Evolutionary conservation across 1,140 invertebrate species (phyloP).

Genomic region (Pygmarrhopalites habei): DNA sequence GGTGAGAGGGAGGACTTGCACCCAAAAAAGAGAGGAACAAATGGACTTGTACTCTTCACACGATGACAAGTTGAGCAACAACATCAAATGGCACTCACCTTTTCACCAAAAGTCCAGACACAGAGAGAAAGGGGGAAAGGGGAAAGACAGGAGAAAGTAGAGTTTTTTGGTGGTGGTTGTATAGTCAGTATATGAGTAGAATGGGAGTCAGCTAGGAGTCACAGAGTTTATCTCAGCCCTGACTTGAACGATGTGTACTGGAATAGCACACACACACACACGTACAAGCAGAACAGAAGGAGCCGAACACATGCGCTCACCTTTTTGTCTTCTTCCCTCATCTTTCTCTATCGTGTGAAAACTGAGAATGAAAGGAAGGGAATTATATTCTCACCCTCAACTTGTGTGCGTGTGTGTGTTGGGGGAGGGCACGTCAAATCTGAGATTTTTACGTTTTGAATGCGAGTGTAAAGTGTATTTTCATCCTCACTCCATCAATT

Average conservation of each 20-base stretch:
- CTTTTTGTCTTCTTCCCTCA: not conserved
- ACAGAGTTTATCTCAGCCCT: not conserved
- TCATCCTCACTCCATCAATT: too few species aligned
- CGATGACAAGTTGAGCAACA: not conserved
- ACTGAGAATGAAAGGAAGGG: not conserved
- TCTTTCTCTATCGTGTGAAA: not conserved
- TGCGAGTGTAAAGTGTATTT: too few species aligned
- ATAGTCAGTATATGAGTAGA: not conserved
- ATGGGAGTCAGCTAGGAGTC: not conserved
- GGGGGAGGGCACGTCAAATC: too few species aligned
- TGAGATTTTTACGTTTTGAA: too few species aligned
- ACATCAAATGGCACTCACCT: constrained; percentile 6
- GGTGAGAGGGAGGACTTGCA: too few species aligned
- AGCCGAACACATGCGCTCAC: constrained; percentile 2
- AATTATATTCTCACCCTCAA: not conserved
- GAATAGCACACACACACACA: not conserved
- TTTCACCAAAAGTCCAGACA: not conserved
- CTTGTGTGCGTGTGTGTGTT: not conserved
- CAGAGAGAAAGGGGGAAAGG: too few species aligned
- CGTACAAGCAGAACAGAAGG: not conserved
- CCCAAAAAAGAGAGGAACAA: too few species aligned
- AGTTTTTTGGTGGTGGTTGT: not conserved
- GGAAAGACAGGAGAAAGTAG: too few species aligned
- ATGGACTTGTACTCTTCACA: too few species aligned
- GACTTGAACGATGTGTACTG: not conserved